These are phyloP conservation scores for Thalpophila matura DNA, from an alignment of 2,888 invertebrate species.

Conservation along the genomic window DNA sequence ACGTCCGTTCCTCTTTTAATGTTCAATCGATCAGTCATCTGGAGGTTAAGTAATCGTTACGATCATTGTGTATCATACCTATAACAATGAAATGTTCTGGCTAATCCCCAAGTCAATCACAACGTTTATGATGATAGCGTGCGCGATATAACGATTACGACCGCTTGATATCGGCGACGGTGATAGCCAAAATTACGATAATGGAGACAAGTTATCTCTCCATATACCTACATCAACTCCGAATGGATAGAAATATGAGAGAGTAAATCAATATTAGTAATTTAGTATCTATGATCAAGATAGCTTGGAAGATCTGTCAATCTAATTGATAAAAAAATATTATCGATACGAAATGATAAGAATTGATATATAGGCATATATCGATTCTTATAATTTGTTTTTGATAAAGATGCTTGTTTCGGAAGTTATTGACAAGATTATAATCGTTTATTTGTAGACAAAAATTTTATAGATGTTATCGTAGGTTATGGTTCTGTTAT, in stretches of 20 bases:
- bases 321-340: conserved; percentile 17
- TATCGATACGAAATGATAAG: no score
- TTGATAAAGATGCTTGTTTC: no score
- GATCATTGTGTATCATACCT: conserved; percentile 23
- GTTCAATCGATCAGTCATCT: conserved; percentile 17
- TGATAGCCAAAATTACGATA: conserved; percentile 56
- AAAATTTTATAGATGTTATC: no score
- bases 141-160: conserved; percentile 35
- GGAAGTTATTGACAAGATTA: no score
- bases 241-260: conserved; percentile 36
- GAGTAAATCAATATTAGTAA: conserved; percentile 29
- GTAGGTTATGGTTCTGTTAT: no score
- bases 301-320: conserved; percentile 11
- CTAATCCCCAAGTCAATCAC: conserved; percentile 43
- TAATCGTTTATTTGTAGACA: no score
- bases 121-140: conserved; percentile 42
- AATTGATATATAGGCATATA: background rate
- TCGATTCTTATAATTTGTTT: no score
- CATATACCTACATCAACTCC: conserved; percentile 7
- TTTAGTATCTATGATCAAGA: conserved; percentile 1
- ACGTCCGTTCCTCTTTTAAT: conserved; percentile 24
- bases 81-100: conserved; percentile 36
- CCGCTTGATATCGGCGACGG: conserved; percentile 32
- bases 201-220: conserved; percentile 41
- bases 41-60: conserved; percentile 29